Evolutionary conservation across 2,797 vertebrate species (phyloP), one percentile per base, ranked within the genome.

Genomic region (Smutsia temminckii): DNA sequence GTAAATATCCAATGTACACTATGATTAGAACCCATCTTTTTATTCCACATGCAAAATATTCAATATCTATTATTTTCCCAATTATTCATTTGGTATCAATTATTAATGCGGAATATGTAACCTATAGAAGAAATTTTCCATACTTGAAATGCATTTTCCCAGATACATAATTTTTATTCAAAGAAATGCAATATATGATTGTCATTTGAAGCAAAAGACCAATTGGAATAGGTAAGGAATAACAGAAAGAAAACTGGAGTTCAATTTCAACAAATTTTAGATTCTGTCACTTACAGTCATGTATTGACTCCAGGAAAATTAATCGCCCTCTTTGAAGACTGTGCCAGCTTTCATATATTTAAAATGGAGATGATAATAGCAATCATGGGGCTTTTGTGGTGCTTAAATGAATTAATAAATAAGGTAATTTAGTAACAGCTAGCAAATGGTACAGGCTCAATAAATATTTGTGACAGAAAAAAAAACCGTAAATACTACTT

Each of bases 181-280:
- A 84, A 59, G 17, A 77, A 78, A 49, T 61, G 75, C 29, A 86
- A 95, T 40, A 74, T 32, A 57, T 46, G 68, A 69, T 49, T 95
- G 29, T 37, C 29, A 88, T 71, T 92, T 61, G 88, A 79, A 81
- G 68, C 17, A 61, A 89, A 61, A 61, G 32, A 87, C 16, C 9
- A 69, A 40, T 5, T 71, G 21, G 32, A 71, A 79, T 12, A 92
- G 16, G 25, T 80, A 84, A 74, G 4, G 1, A 55, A 46, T 53
- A 87, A 90, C 3, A 46, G 66, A 71, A 96, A 91, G 64, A 95
- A 75, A 90, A 79, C 0, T 89, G 21, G 25, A 74, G 25, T 92
- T 74, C 51, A 59, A 34, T 61, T 66, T 74, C 29, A 40, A 61
- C 59, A 68, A 37, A 40, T 59, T 49, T 61, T 83, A 46, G 10